Base-by-base conservation (phyloP, 2,888 invertebrate species). In the Norana najaformis region DNA sequence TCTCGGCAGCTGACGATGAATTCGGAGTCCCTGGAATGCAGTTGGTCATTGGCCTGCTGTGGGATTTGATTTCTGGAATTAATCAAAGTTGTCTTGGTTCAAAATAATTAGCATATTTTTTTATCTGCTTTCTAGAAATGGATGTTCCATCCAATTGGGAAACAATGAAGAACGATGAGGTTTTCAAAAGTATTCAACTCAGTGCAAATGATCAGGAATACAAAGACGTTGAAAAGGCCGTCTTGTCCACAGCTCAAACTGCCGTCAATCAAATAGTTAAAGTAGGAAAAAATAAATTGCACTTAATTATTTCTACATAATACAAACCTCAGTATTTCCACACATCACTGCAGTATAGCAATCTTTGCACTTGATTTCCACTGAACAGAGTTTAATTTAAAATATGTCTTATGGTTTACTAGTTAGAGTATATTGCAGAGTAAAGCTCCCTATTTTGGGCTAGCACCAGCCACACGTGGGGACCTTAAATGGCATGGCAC, bases 131-230 rank as follows among this genome's bases (percentile, higher is more conserved):
- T 85, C 20, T 36, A 85, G 85, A 85, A 6, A 36, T 36, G 5
- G 85, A 85, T 85, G 35, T 85, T 85, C 85, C 85, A 36, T 34
- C 36, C 85, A 85, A 37, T 36, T 85, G 85, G 85, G 85, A 35
- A 37, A 30, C 14, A n/a, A 85, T 85, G 85, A 36, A 35, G 11
- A 37, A 35, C 35, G 85, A 36, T 6, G 85, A 85, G 85, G 37
- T n/a, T 36, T 85, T 36, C n/a, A 85, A 85, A 37, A 85, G 35
- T n/a, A 36, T 85, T 36, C 85, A 18, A 85, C 85, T 85, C 23
- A 85, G 35, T n/a, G 18, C 85, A 14, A 36, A 18, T 16, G 85
- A 85, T 36, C 36, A 85, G 35, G 85, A 85, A 23, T 85, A 85
- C 85, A 85, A 85, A 23, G 37, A 85, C 16, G 85, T 85, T 18